A percentile compares a stretch with the other conserved stretches of the same genome.
Conservation (phyloP, 2,888 invertebrate genomes). For the Dinocampus coccinellae region DNA sequence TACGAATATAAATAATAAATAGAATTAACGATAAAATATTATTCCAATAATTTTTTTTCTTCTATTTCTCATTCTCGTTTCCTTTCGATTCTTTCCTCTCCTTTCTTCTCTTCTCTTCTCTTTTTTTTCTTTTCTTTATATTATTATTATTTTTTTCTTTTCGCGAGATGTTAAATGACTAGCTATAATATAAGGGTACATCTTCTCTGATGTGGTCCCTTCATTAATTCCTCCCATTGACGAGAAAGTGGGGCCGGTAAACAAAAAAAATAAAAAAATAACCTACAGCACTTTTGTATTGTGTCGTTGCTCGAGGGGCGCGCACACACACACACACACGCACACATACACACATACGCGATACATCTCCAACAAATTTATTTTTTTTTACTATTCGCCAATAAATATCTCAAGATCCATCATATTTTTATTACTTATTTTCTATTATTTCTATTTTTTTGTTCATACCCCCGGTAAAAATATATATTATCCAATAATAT, state of each 20-base stretch:
- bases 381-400: not conserved
- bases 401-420: too few species aligned
- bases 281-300: not conserved
- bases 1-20: not conserved
- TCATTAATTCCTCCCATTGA: constrained; percentile 31
- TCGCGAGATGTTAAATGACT: constrained; percentile 20
- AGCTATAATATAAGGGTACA: constrained; percentile 8
- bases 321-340: too few species aligned
- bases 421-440: constrained; percentile 2
- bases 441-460: too few species aligned
- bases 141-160: not conserved
- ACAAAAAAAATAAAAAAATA: not conserved
- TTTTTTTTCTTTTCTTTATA: not conserved
- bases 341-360: too few species aligned
- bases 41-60: too few species aligned
- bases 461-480: too few species aligned
- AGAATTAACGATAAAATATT: not conserved
- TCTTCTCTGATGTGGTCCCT: constrained; percentile 1
- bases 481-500: too few species aligned
- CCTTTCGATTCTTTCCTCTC: too few species aligned
- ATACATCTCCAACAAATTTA: constrained; percentile 8
- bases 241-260: not conserved
- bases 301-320: constrained; percentile 29
- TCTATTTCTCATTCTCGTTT: too few species aligned
- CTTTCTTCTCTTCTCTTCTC: too few species aligned